phyloP scores from a whole-genome alignment of 2,113 vertebrate genomes.

The Megaceryle maxima region DNA sequence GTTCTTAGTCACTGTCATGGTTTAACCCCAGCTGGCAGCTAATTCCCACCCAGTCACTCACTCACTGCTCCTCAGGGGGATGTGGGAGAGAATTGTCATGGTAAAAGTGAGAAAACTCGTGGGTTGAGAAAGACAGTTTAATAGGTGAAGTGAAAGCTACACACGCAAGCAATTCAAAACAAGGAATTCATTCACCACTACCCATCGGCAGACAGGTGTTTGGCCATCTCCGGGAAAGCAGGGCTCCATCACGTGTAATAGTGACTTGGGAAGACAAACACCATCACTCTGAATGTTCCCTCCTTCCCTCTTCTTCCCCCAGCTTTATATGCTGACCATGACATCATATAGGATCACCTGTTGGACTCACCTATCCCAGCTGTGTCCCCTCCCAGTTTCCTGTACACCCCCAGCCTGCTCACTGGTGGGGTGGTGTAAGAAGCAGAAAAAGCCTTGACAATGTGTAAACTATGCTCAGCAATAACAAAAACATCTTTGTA shows the following conservation, averaged over 20 bases:
- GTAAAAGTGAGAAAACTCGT: not conserved
- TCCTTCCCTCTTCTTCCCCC: not conserved
- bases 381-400: not conserved
- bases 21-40: not conserved
- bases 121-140: not conserved
- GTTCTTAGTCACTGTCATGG: not conserved
- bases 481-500: not conserved
- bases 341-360: not conserved
- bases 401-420: not conserved
- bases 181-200: not conserved
- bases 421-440: not conserved
- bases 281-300: not conserved
- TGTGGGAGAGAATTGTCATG: not conserved
- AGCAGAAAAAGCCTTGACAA: not conserved
- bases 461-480: not conserved
- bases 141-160: not conserved
- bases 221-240: not conserved
- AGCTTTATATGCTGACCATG: not conserved
- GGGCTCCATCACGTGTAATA: not conserved
- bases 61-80: not conserved
- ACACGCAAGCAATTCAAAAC: not conserved
- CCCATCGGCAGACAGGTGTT: not conserved
- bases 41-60: not conserved
- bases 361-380: not conserved
- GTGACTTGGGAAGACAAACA: not conserved